A percentile compares a stretch with the other conserved stretches of the same genome.
These are phyloP conservation scores for Halesus radiatus DNA, from an alignment of 1,140 invertebrate genomes.

Conservation along the genomic window DNA sequence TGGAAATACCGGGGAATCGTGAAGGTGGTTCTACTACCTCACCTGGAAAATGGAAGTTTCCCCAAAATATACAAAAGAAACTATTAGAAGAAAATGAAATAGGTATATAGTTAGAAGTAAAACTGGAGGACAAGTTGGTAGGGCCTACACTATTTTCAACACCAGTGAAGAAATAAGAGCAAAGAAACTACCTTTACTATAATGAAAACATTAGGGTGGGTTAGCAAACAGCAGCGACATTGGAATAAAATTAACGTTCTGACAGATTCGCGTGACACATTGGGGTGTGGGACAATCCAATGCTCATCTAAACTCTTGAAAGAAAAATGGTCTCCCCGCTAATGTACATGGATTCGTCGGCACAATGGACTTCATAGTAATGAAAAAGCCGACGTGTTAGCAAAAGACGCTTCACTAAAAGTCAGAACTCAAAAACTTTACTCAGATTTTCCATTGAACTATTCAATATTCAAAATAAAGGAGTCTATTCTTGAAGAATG, in stretches of 20 bases:
- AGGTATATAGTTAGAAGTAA: slow-evolving; percentile 3
- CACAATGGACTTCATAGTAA: too few species aligned
- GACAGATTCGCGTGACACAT: background rate
- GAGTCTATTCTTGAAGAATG: too few species aligned
- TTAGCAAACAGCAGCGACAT: background rate
- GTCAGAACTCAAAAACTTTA: too few species aligned
- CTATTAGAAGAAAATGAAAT: background rate
- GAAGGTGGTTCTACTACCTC: background rate
- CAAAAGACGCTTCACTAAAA: too few species aligned
- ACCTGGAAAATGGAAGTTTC: background rate
- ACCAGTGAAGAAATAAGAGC: background rate
- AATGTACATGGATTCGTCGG: too few species aligned
- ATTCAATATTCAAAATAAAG: too few species aligned
- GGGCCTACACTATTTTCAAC: background rate
- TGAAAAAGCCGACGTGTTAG: too few species aligned
- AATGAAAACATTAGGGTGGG: background rate
- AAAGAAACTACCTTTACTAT: background rate
- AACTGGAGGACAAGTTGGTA: slow-evolving; percentile 1
- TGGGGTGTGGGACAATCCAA: background rate
- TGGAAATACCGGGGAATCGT: background rate
- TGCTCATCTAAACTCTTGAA: background rate
- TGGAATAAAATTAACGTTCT: background rate
- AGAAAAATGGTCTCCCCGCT: background rate
- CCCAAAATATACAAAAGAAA: background rate
- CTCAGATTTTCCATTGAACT: too few species aligned